phyloP scores from a whole-genome alignment of 2,888 invertebrate species.

The Cynaeus angustus region DNA sequence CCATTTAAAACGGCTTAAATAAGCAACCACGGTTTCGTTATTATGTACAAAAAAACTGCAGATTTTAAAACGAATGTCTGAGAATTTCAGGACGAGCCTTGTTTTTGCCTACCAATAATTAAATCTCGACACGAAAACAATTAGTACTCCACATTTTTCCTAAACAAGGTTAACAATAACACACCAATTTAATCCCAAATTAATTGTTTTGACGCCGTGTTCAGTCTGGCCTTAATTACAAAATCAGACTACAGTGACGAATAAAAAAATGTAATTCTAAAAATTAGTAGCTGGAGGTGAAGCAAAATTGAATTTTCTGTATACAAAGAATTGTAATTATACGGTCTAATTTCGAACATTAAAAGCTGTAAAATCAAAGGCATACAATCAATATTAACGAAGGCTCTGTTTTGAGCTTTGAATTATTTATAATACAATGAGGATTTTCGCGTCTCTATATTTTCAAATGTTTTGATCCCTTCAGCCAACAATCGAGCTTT shows the following conservation, averaged over 20 bases:
- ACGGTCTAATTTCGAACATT: slow-evolving; percentile 2
- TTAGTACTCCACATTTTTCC: slow-evolving; percentile 10
- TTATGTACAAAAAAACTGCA: too few species aligned
- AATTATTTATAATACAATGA: slow-evolving; percentile 1
- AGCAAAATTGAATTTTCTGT: slow-evolving; percentile 19
- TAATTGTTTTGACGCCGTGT: slow-evolving; percentile 30
- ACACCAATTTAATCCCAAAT: slow-evolving; percentile 13
- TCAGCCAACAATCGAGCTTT: slow-evolving; percentile 12
- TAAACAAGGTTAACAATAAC: slow-evolving; percentile 23
- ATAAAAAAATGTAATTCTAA: slow-evolving; percentile 15
- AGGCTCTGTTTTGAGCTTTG: neutral
- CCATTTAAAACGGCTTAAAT: too few species aligned
- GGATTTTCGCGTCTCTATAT: slow-evolving; percentile 10
- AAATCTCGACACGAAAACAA: slow-evolving; percentile 1
- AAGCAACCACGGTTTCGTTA: too few species aligned
- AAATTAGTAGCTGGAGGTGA: slow-evolving; percentile 11
- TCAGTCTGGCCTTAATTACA: slow-evolving; percentile 11
- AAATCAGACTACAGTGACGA: slow-evolving; percentile 12
- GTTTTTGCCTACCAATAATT: too few species aligned
- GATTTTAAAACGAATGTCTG: too few species aligned
- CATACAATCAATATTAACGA: slow-evolving; percentile 2
- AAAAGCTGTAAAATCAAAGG: neutral
- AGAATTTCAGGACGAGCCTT: too few species aligned
- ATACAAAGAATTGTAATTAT: neutral
- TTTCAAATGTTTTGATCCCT: slow-evolving; percentile 10